Base-by-base conservation (phyloP, 2,113 vertebrate genomes). In the Spermophilus dauricus region DNA sequence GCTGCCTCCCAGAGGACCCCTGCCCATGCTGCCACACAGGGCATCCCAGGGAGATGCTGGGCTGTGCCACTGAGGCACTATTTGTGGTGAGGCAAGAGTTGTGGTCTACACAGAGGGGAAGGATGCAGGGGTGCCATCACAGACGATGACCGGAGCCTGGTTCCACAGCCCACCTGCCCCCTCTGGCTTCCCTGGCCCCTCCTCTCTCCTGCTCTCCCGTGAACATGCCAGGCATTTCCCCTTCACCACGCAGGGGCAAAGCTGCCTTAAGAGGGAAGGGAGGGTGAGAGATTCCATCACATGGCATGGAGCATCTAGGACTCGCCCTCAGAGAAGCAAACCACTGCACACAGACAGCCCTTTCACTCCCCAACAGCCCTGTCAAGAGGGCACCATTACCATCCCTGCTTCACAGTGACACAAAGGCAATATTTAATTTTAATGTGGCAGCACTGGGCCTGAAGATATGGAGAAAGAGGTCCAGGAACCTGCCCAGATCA, bases 31-130 rank as follows among this genome's bases (percentile, higher is more conserved):
- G 9, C 22, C 26, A 53, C 5, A 2, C 1, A 1, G 81, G 67
- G 34, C 1, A 17, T 2, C 20, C 16, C 13, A 0, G 65, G 75
- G 72, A 87, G 37, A 17, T 4, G 42, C 16, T 22, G 58, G 42
- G 45, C 17, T 39, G 14, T 1, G 30, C 6, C 13, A 4, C 2
- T 1, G 22, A 0, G 3, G 37, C 8, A 1, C 1, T 48, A 22
- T 1, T 13, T 20, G 81, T 30, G 37, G 24, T 1, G 5, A 8
- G 26, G 56, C 12, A 0, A 26, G 42, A 42, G 8, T 39, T 37
- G 48, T 51, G 4, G 8, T 9, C 45, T n/a, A 9, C 56, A 8
- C 10, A 16, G 0, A 30, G 1, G 24, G 16, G 30, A 12, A 4
- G 56, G 5, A 16, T 1, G 12, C 10, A 1, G 37, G 48, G 53